Evolutionary conservation across 1,140 invertebrate genomes (phyloP), one percentile per base, ranked within the genome.

Genomic region (Hyposmocoma kahamanoa): DNA sequence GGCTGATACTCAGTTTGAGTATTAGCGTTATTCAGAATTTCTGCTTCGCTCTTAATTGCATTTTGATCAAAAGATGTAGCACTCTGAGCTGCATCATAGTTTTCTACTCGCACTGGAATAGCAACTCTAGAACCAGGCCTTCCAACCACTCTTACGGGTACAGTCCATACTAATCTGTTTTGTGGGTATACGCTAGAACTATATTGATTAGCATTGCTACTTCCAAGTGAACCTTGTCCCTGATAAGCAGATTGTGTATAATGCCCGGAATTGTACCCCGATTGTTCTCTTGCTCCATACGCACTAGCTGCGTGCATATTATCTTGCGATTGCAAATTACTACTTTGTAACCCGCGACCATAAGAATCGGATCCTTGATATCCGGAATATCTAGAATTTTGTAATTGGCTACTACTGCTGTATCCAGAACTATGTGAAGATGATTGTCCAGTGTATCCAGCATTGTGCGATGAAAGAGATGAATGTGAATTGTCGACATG

Each of bases 61-160:
- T 68, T 72, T 47, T 69, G 59, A 24, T 72, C 54, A 32, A 64
- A 59, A 11, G 55, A 43, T 24, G 56, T 49, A 44, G 56, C 50
- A 19, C 18, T 26, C 10, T 66, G 62, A 18, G 54, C 55, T 15
- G 59, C 57, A 21, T 65, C 62, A 26, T 66, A 67, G 17, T 67
- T 64, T 52, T 76, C 59, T 34, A 72, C 62, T 22, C 60, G 42
- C 32, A 86, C 45, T 4, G 82, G 80, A 47, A 85, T 51, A 3
- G 65, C 47, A 13, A 78, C 61, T 53, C 59, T 67, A 9, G 54
- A 46, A 41, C 80, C 79, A 8, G 84, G 84, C 53, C 74, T 69
- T 17, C 75, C 43, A 9, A 74, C 49, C 28, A 84, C 46, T 54
- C 54, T 72, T 8, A 77, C 65, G 10, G 80, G 78, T 17, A 55